Percentiles rank a stretch among this genome's conserved stretches.
These are phyloP conservation scores for Lophochroa leadbeateri DNA, from an alignment of 2,113 vertebrate species.

Conservation along the genomic window DNA sequence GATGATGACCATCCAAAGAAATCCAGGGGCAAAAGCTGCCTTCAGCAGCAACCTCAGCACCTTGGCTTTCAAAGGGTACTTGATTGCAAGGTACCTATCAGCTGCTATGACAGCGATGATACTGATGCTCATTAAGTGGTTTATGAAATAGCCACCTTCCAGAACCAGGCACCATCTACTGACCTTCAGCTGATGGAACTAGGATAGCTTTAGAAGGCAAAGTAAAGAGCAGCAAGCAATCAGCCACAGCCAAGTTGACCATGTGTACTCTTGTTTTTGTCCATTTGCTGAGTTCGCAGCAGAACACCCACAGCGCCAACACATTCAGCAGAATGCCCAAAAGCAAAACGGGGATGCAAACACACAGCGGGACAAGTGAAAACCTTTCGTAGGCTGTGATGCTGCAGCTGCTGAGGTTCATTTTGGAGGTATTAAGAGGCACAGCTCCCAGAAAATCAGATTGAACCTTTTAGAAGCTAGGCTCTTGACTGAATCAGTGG, in stretches of 20 bases:
- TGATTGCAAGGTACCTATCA: slow-evolving; percentile 67
- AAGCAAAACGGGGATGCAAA: slow-evolving; percentile 14
- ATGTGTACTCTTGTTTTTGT: slow-evolving; percentile 77
- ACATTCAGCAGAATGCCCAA: slow-evolving; percentile 70
- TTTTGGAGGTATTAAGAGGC: neutral
- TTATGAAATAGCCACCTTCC: slow-evolving; percentile 61
- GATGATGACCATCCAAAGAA: slow-evolving; percentile 61
- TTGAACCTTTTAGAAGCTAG: neutral
- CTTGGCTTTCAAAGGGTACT: slow-evolving; percentile 64
- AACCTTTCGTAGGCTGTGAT: slow-evolving; percentile 1
- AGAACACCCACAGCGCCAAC: slow-evolving; percentile 73
- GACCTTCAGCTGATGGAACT: neutral
- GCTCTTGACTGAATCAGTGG: neutral
- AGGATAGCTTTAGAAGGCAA: slow-evolving; percentile 70
- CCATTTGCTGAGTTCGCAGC: slow-evolving; percentile 63
- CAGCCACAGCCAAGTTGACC: slow-evolving; percentile 73
- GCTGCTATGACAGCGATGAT: slow-evolving; percentile 47
- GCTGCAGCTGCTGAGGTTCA: slow-evolving; percentile 9
- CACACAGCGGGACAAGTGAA: neutral
- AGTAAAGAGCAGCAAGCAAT: slow-evolving; percentile 70
- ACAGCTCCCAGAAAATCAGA: slow-evolving; percentile 32
- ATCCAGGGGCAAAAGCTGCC: slow-evolving; percentile 43
- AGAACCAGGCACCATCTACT: slow-evolving; percentile 11
- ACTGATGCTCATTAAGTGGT: slow-evolving; percentile 64
- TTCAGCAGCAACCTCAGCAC: slow-evolving; percentile 10